These are phyloP conservation scores for Chauna torquata DNA, from an alignment of 2,113 vertebrate genomes.

Conservation along the genomic window DNA sequence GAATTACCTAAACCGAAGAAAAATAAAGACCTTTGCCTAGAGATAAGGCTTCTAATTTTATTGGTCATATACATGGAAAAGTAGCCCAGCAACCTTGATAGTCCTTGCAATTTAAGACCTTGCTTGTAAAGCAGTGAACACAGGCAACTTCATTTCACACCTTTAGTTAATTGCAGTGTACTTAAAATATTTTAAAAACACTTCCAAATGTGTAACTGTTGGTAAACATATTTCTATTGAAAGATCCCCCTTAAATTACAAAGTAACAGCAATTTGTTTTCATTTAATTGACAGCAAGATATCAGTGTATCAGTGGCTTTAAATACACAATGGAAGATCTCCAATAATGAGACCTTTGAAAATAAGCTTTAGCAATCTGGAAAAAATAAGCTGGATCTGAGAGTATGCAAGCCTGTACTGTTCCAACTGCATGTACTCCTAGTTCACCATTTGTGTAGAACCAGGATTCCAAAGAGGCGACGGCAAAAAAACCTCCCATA, in stretches of 20 bases:
- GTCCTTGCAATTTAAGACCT: not conserved
- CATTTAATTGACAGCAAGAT: constrained; percentile 39
- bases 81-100: not conserved
- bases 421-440: not conserved
- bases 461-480: not conserved
- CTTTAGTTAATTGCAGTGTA: not conserved
- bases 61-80: not conserved
- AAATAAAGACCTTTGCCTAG: not conserved
- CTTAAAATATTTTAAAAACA: constrained; percentile 45
- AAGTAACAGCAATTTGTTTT: constrained; percentile 52
- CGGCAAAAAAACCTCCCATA: not conserved
- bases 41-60: constrained; percentile 6
- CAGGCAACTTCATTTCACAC: constrained; percentile 31
- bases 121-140: not conserved
- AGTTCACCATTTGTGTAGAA: not conserved
- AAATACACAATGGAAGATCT: constrained; percentile 57
- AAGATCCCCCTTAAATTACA: constrained; percentile 17
- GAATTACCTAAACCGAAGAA: not conserved
- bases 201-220: not conserved
- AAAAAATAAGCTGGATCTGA: constrained; percentile 23
- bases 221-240: constrained; percentile 43
- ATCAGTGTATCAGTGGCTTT: constrained; percentile 35
- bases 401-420: not conserved
- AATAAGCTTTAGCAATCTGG: constrained; percentile 36
- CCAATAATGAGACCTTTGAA: constrained; percentile 42